These are phyloP conservation scores for Papilio dardanus DNA, from an alignment of 1,140 invertebrate genomes.

Conservation along the genomic window DNA sequence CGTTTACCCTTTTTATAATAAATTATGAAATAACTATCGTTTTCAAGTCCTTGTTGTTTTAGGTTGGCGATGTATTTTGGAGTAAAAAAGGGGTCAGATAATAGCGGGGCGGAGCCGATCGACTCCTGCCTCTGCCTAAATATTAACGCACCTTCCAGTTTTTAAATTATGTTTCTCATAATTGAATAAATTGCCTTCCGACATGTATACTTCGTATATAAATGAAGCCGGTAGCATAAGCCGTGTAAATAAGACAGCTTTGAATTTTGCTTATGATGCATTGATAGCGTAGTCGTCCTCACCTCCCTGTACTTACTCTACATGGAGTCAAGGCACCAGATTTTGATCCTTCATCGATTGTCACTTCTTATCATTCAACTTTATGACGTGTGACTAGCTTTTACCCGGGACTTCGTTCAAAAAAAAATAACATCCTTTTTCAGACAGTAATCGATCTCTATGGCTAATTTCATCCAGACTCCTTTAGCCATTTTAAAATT, in stretches of 20 bases:
- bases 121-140: slow-evolving; percentile 40
- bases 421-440: no score
- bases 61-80: neutral
- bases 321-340: no score
- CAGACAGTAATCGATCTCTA: no score
- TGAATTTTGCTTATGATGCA: neutral
- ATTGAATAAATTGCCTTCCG: slow-evolving; percentile 13
- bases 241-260: neutral
- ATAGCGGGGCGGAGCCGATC: slow-evolving; percentile 39
- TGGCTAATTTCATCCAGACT: no score
- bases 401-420: no score
- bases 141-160: slow-evolving; percentile 35
- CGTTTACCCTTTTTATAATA: neutral
- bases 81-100: slow-evolving; percentile 32
- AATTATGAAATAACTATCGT: slow-evolving; percentile 11
- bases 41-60: slow-evolving; percentile 14
- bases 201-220: slow-evolving; percentile 10
- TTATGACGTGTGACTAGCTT: no score
- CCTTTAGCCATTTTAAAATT: neutral
- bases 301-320: neutral
- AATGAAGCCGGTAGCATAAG: neutral
- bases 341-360: no score
- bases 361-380: no score
- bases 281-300: neutral
- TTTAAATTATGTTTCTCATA: slow-evolving; percentile 30